phyloP scores from a whole-genome alignment of 2,888 invertebrate genomes.

The Brenthis hecate region DNA sequence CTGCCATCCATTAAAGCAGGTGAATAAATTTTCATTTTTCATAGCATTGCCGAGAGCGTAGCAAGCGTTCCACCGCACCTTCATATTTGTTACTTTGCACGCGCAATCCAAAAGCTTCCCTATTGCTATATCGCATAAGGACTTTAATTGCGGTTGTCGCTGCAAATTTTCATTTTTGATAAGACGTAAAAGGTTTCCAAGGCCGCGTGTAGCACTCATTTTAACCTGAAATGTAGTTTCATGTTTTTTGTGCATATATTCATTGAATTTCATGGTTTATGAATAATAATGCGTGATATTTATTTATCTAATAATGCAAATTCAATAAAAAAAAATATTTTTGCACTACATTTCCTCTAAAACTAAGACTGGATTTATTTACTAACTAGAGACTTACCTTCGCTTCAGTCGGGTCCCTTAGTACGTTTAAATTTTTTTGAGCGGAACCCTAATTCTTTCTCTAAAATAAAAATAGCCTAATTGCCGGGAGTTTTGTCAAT shows the following conservation, averaged over 20 bases:
- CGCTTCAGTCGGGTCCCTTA: too few relatives aligned
- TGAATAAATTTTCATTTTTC: slow-evolving; percentile 82
- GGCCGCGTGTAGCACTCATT: slow-evolving; percentile 90
- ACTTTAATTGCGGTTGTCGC: slow-evolving; percentile 72
- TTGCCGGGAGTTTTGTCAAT: too few relatives aligned
- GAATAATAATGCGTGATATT: neutral
- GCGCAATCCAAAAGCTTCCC: slow-evolving; percentile 87
- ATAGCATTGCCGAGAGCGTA: slow-evolving; percentile 92
- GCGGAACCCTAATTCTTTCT: too few relatives aligned
- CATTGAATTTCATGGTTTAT: neutral
- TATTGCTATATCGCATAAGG: slow-evolving; percentile 83
- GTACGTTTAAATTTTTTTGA: too few relatives aligned
- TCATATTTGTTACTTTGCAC: slow-evolving; percentile 88
- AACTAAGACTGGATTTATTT: too few relatives aligned
- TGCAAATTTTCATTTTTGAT: slow-evolving; percentile 77
- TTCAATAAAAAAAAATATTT: too few relatives aligned
- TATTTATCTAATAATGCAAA: neutral
- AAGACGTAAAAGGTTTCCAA: slow-evolving; percentile 90
- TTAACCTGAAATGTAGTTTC: slow-evolving; percentile 62
- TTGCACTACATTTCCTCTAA: too few relatives aligned
- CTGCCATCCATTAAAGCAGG: slow-evolving; percentile 79
- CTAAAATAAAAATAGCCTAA: too few relatives aligned
- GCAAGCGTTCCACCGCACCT: slow-evolving; percentile 96
- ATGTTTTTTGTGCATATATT: neutral
- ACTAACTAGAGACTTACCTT: too few relatives aligned